A percentile compares a stretch with the other conserved stretches of the same genome.
phyloP scores from a whole-genome alignment of 2,888 invertebrate species.

The Trichopria drosophilae region DNA sequence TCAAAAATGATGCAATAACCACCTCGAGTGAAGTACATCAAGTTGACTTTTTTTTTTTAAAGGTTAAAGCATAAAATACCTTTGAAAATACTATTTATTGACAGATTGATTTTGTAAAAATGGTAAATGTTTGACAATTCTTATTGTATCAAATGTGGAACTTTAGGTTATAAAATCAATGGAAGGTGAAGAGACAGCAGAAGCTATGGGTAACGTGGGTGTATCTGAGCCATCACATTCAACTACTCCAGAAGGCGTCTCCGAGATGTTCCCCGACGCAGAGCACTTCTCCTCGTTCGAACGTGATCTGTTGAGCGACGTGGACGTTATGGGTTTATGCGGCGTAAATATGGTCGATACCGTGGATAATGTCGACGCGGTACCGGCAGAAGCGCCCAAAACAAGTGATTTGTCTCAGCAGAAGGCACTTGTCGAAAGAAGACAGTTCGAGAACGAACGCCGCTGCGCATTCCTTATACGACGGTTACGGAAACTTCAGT shows the following conservation, averaged over 20 bases:
- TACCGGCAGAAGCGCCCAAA: slow-evolving; percentile 11
- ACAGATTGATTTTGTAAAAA: not conserved
- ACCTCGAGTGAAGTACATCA: too few relatives aligned
- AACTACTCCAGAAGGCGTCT: slow-evolving; percentile 35
- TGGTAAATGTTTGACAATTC: not conserved
- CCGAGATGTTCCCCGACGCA: slow-evolving; percentile 52
- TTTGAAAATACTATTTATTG: not conserved
- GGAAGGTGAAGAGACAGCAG: slow-evolving; percentile 60
- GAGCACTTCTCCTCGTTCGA: slow-evolving; percentile 52
- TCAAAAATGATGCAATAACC: too few relatives aligned
- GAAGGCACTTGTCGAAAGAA: slow-evolving; percentile 50
- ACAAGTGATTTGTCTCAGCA: slow-evolving; percentile 6
- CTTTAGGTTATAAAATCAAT: slow-evolving; percentile 78
- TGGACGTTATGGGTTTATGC: slow-evolving; percentile 52
- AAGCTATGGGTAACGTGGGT: slow-evolving; percentile 34
- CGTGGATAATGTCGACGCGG: slow-evolving; percentile 37
- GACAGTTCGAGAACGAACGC: slow-evolving; percentile 69
- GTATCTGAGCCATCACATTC: slow-evolving; percentile 26
- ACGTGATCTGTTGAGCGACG: slow-evolving; percentile 52
- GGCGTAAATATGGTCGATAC: slow-evolving; percentile 46
- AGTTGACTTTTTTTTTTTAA: too few relatives aligned
- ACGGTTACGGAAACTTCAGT: slow-evolving; percentile 76
- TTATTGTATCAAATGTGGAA: too few relatives aligned
- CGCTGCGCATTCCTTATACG: slow-evolving; percentile 73
- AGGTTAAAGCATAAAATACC: too few relatives aligned